Evolutionary conservation across 2,797 vertebrate genomes (phyloP).

Genomic region (Takifugu rubripes): DNA sequence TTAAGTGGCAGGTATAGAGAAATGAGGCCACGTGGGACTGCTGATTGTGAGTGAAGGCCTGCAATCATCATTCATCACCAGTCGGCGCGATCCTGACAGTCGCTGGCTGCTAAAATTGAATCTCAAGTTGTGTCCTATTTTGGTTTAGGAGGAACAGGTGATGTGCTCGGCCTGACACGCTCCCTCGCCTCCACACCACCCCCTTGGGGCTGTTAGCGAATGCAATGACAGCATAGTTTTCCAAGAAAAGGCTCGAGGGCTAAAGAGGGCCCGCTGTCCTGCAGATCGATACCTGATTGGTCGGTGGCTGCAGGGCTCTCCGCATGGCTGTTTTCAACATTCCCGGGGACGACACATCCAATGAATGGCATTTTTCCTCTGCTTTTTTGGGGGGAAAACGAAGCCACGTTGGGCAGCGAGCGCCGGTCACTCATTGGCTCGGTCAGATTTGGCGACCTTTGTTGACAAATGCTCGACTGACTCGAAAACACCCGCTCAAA

Average conservation of each 20-base stretch:
- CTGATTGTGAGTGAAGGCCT: slow-evolving; percentile 59
- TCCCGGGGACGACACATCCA: slow-evolving; percentile 34
- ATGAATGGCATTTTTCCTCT: slow-evolving; percentile 56
- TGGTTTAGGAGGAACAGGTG: slow-evolving; percentile 76
- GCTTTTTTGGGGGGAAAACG: slow-evolving; percentile 58
- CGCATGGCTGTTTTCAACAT: slow-evolving; percentile 29
- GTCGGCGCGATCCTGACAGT: slow-evolving; percentile 44
- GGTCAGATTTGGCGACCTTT: slow-evolving; percentile 44
- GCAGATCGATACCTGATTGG: slow-evolving; percentile 50
- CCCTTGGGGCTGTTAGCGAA: slow-evolving; percentile 60
- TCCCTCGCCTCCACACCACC: slow-evolving; percentile 45
- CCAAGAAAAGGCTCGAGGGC: slow-evolving; percentile 53
- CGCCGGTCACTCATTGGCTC: slow-evolving; percentile 38
- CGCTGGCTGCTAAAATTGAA: slow-evolving; percentile 74
- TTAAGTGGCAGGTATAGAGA: slow-evolving; percentile 64
- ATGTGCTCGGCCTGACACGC: slow-evolving; percentile 55
- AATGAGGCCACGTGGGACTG: slow-evolving; percentile 53
- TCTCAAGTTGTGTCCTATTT: slow-evolving; percentile 78
- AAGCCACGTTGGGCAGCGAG: slow-evolving; percentile 57
- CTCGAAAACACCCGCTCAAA: slow-evolving; percentile 71
- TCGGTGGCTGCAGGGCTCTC: slow-evolving; percentile 7
- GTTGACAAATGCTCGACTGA: slow-evolving; percentile 74
- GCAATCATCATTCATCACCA: slow-evolving; percentile 66
- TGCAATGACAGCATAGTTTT: slow-evolving; percentile 64
- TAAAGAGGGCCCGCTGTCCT: slow-evolving; percentile 5